Evolutionary conservation across 2,888 invertebrate species (phyloP), one percentile per base, ranked within the genome.

Genomic region (Dryocosmus kuriphilus): DNA sequence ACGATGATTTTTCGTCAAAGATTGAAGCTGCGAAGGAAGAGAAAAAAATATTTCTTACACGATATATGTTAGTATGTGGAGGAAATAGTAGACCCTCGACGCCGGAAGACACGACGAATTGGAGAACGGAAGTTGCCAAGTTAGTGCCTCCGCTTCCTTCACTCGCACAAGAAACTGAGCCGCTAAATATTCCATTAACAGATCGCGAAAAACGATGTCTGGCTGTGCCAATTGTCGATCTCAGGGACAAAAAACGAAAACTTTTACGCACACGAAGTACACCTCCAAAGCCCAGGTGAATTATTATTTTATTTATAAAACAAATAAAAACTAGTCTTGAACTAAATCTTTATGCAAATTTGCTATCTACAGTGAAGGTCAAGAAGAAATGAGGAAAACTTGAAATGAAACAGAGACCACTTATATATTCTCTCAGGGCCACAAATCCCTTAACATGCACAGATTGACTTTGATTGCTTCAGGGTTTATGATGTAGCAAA

Each of bases 181-280:
- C 16, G 38, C 51, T 75, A 30, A 87, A 89, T 57, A 79, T 81
- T 14, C 88, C 86, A 2, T 80, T 91, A 11, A 91, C 89, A 27
- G 91, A 91, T 82, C 87, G 91, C 7, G 91, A 91, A 78, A 91
- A 91, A 71, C 82, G 91, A 80, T 91, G 91, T 76, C 84, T 91
- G 65, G 89, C 90, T 11, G 91, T 91, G 74, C 91, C 91, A 61
- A 91, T 91, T 74, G 90, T 88, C 32, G 90, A 91, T 80, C 76
- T 86, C 30, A 86, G 86, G 61, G 91, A 91, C 78, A 91, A 90
- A 73, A 91, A 91, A 80, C 82, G 90, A 27, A 91, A 90, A 80
- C 82, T 91, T 9, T 78, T 89, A 16, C 85, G 89, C 65, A 89
- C 88, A 1, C 88, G 89, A n/a, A 90, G 88, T 80, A 85, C 86